A percentile compares a stretch with the other conserved stretches of the same genome.
Evolutionary conservation across 1,140 invertebrate species (phyloP).

Genomic region (Drosophila trapezifrons): DNA sequence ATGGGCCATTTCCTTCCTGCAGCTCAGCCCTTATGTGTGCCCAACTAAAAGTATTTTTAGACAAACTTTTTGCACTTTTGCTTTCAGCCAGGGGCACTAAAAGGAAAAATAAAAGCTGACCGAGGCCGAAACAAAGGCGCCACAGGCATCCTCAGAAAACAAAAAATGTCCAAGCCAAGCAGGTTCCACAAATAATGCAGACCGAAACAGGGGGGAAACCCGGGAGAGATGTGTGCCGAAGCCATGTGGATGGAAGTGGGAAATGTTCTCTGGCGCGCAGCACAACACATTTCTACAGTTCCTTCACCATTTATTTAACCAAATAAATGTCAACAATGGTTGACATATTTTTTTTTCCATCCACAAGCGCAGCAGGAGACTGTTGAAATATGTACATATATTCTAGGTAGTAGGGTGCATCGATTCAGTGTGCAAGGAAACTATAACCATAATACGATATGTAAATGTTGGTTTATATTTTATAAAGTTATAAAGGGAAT

Average conservation of each 20-base stretch:
- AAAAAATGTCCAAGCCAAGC: conserved; percentile 14
- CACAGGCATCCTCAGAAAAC: conserved; percentile 19
- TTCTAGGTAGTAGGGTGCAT: conserved; percentile 2
- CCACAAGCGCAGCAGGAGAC: not conserved
- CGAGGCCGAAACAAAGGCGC: conserved; percentile 48
- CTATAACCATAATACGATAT: not conserved
- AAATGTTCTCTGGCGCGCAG: conserved; percentile 9
- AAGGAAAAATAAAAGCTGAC: conserved; percentile 29
- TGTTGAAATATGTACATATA: conserved; percentile 16
- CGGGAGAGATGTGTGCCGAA: not conserved
- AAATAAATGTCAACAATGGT: conserved; percentile 49
- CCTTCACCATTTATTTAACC: conserved; percentile 33
- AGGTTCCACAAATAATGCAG: conserved; percentile 33
- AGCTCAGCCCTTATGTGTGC: conserved; percentile 3
- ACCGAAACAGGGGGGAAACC: not conserved
- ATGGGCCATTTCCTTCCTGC: conserved; percentile 39
- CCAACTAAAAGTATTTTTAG: conserved; percentile 33
- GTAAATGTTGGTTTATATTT: not conserved
- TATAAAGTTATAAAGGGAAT: too few species aligned
- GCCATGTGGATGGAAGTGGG: conserved; percentile 9
- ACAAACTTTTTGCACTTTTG: conserved; percentile 59
- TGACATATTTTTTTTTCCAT: conserved; percentile 25
- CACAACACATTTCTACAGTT: conserved; percentile 21
- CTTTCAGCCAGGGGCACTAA: conserved; percentile 48
- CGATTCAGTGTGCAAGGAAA: not conserved